phyloP scores from a whole-genome alignment of 30 jellyfish, hydroid and myxozoan species.

The Chrysaora quinquecirrha region DNA sequence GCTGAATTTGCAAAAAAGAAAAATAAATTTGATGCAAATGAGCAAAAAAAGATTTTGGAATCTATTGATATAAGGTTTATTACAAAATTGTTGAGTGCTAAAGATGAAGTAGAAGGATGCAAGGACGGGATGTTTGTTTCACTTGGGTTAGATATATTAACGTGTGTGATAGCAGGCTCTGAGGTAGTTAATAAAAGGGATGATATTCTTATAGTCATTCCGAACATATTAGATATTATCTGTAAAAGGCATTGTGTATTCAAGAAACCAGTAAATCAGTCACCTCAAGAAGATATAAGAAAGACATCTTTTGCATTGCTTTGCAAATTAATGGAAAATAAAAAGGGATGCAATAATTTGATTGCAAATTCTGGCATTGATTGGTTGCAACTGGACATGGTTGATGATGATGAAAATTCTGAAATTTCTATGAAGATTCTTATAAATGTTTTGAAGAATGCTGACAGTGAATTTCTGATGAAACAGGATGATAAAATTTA shows the following conservation, averaged over 20 bases:
- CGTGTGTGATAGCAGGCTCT: constrained; percentile 11
- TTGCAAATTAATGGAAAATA: not conserved
- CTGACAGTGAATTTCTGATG: not conserved
- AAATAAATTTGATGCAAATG: not conserved
- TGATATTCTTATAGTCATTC: not conserved
- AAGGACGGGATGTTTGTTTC: constrained; percentile 2
- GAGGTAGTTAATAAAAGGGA: not conserved
- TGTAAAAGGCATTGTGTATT: not conserved
- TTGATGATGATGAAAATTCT: not conserved
- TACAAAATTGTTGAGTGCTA: not conserved
- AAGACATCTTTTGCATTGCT: not conserved
- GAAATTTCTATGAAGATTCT: not conserved
- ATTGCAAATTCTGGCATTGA: not conserved
- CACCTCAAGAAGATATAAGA: not conserved
- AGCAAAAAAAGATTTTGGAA: constrained; percentile 5
- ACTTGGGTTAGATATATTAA: constrained; percentile 19
- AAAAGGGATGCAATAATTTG: not conserved
- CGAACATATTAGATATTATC: constrained; percentile 9
- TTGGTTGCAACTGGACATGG: not conserved
- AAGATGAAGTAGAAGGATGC: constrained; percentile 21
- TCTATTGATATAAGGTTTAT: constrained; percentile 27
- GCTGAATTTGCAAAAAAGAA: constrained; percentile 27
- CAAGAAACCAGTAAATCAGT: not conserved
- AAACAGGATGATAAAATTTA: not conserved
- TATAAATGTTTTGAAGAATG: not conserved